Percentiles rank a stretch among this genome's conserved stretches.
Evolutionary conservation across 2,888 invertebrate genomes (phyloP).

Genomic region (Sericinus montela): DNA sequence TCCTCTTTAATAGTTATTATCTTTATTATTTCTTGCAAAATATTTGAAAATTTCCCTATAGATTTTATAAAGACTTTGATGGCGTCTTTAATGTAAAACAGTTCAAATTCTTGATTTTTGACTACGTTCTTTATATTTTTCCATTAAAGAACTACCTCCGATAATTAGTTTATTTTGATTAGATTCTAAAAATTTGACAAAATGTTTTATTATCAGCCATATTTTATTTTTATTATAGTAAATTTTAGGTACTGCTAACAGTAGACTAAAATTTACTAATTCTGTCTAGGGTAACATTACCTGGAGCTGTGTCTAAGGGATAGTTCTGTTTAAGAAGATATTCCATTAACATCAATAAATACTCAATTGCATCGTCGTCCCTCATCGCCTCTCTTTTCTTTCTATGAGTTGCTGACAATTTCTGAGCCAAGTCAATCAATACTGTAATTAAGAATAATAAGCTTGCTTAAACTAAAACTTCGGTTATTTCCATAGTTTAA

Average conservation of each 20-base stretch:
- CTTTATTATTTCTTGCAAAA: constrained; percentile 47
- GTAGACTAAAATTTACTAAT: too few relatives aligned
- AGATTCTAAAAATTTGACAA: too few relatives aligned
- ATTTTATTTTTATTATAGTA: constrained; percentile 25
- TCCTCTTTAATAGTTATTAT: constrained; percentile 31
- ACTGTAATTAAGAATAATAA: too few relatives aligned
- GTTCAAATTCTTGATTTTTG: constrained; percentile 38
- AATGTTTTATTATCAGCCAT: not conserved
- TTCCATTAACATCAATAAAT: constrained; percentile 58
- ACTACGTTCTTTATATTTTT: constrained; percentile 28
- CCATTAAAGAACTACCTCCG: constrained; percentile 12
- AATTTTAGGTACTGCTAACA: too few relatives aligned
- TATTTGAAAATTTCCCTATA: constrained; percentile 47
- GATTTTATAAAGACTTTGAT: constrained; percentile 46
- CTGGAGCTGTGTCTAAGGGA: constrained; percentile 40
- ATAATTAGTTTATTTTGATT: too few relatives aligned
- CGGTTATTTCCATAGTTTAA: too few relatives aligned
- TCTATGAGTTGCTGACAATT: constrained; percentile 33
- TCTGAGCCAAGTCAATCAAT: too few relatives aligned
- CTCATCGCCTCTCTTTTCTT: constrained; percentile 40
- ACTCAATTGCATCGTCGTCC: constrained; percentile 50
- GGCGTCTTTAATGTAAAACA: constrained; percentile 49
- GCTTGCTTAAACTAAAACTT: too few relatives aligned
- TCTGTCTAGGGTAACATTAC: constrained; percentile 27
- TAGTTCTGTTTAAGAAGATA: constrained; percentile 51